Evolutionary conservation across 1,140 invertebrate species (phyloP).

Genomic region (Drosophila elegans): DNA sequence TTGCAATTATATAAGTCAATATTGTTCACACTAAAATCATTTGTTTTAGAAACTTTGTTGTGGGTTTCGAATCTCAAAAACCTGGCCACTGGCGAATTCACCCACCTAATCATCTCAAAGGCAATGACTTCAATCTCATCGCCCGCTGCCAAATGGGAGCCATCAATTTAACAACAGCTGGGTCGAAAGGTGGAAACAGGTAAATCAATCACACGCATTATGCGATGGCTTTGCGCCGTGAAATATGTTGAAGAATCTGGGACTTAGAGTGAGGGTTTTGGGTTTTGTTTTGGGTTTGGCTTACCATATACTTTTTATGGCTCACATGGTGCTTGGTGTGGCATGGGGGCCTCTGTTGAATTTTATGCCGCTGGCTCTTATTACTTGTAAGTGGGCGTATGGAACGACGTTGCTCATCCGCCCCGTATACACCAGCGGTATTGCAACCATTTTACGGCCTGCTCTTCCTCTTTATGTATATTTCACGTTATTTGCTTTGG

Average conservation of each 20-base stretch:
- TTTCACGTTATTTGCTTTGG: conserved; percentile 71
- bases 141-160: conserved; percentile 59
- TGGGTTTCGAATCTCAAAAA: background rate
- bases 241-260: conserved; percentile 42
- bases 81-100: conserved; percentile 9
- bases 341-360: conserved; percentile 43
- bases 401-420: conserved; percentile 59
- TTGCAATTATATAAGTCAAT: too few species aligned
- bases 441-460: conserved; percentile 65
- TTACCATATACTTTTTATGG: conserved; percentile 73
- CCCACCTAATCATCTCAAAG: conserved; percentile 40
- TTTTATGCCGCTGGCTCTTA: conserved; percentile 73
- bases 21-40: too few species aligned
- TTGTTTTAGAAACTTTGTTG: too few species aligned
- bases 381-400: conserved; percentile 71
- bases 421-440: conserved; percentile 32
- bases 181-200: conserved; percentile 57
- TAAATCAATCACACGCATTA: conserved; percentile 79
- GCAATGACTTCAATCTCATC: conserved; percentile 48
- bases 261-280: conserved; percentile 10
- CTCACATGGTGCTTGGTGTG: conserved; percentile 41
- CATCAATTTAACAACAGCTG: conserved; percentile 67
- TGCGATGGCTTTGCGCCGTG: conserved; percentile 61
- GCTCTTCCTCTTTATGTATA: conserved; percentile 56
- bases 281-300: conserved; percentile 47